A percentile compares a stretch with the other conserved stretches of the same genome.
Conservation (phyloP, 2,888 invertebrate species). For the Vanessa cardui region DNA sequence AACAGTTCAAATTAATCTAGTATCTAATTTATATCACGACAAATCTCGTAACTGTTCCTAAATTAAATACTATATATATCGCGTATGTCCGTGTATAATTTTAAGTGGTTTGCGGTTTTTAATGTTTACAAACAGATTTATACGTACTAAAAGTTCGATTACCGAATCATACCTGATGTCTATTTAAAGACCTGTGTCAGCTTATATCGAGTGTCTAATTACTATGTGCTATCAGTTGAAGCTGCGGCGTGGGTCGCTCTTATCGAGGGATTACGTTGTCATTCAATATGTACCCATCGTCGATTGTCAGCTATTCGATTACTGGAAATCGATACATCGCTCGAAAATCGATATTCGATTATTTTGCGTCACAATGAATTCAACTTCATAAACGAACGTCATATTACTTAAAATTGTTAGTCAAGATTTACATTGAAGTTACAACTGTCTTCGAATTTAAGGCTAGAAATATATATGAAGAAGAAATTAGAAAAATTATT, state of each 20-base stretch:
- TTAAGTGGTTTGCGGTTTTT: background rate
- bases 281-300: conserved; percentile 11
- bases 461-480: background rate
- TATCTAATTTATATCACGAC: no score
- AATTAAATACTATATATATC: no score
- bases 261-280: conserved; percentile 24
- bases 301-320: conserved; percentile 1
- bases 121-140: background rate
- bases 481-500: no score
- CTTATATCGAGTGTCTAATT: conserved; percentile 17
- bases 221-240: conserved; percentile 10
- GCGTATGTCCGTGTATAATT: background rate
- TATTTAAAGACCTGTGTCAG: conserved; percentile 23
- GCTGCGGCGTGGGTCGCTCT: conserved; percentile 13
- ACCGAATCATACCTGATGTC: conserved; percentile 16
- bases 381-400: background rate
- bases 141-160: background rate
- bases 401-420: background rate
- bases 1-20: no score
- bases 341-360: conserved; percentile 1
- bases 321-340: background rate
- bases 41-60: no score
- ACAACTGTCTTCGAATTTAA: background rate
- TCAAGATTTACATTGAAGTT: conserved; percentile 1
- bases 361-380: background rate